A percentile compares a stretch with the other conserved stretches of the same genome.
These are phyloP conservation scores for Dallia pectoralis DNA, from an alignment of 2,797 vertebrate species.

Conservation along the genomic window DNA sequence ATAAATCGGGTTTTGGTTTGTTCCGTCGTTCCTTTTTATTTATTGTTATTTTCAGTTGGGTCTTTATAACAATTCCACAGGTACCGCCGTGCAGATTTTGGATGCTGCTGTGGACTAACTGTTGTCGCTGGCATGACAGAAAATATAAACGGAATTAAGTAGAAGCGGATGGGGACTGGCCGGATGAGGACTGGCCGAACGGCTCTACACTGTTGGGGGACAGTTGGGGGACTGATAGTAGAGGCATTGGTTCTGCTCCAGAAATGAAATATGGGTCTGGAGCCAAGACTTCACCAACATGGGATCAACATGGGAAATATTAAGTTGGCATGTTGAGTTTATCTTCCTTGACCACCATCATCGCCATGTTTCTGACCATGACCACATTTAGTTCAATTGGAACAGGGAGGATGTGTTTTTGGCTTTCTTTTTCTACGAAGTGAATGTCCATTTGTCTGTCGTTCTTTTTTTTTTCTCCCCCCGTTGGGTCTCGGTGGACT, in stretches of 20 bases:
- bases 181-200: too few species aligned
- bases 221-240: slow-evolving; percentile 22
- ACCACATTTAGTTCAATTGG: slow-evolving; percentile 54
- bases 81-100: slow-evolving; percentile 65
- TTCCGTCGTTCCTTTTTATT: slow-evolving; percentile 66
- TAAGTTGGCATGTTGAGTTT: slow-evolving; percentile 9
- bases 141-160: slow-evolving; percentile 62
- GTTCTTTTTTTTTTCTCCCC: not conserved
- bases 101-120: slow-evolving; percentile 60
- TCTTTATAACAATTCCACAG: slow-evolving; percentile 71
- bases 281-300: slow-evolving; percentile 42
- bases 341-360: slow-evolving; percentile 74
- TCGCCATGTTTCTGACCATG: slow-evolving; percentile 67
- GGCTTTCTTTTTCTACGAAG: slow-evolving; percentile 72
- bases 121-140: slow-evolving; percentile 46
- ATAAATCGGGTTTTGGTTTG: slow-evolving; percentile 43
- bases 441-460: slow-evolving; percentile 38
- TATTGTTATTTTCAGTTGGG: slow-evolving; percentile 55
- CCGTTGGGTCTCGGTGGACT: not conserved
- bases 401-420: slow-evolving; percentile 12
- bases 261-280: slow-evolving; percentile 46
- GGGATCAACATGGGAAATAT: slow-evolving; percentile 16
- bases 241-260: slow-evolving; percentile 17
- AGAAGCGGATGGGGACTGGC: slow-evolving; percentile 69
- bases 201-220: slow-evolving; percentile 57